Conservation (phyloP, 2,797 vertebrate genomes). For the Phataginus tricuspis region DNA sequence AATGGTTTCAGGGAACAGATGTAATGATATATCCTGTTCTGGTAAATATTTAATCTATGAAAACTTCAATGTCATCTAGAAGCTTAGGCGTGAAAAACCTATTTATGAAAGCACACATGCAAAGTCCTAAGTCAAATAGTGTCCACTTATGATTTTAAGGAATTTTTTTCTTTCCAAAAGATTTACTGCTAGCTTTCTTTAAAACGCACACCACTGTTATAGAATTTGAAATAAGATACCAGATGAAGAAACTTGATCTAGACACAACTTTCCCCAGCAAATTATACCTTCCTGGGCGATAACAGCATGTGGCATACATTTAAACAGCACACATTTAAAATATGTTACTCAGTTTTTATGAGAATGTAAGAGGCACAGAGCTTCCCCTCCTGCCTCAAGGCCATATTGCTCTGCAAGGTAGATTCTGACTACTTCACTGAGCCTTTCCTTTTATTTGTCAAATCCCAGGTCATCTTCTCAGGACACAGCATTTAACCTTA, state of each 20-base stretch:
- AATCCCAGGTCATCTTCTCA: neutral
- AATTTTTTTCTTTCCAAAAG: conserved; percentile 25
- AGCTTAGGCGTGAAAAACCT: neutral
- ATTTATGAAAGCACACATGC: neutral
- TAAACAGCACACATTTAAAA: neutral
- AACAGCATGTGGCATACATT: neutral
- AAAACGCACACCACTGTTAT: neutral
- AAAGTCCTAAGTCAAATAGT: conserved; percentile 34
- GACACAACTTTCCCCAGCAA: neutral
- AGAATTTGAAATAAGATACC: conserved; percentile 2
- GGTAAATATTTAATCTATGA: neutral
- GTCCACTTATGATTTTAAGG: neutral
- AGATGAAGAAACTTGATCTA: neutral
- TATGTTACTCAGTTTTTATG: neutral
- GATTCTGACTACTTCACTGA: neutral
- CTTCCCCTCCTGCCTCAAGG: neutral
- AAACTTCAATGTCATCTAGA: conserved; percentile 45
- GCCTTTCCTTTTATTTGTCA: neutral
- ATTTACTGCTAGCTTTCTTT: neutral
- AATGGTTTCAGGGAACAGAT: conserved; percentile 39
- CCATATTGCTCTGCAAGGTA: neutral
- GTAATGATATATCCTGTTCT: neutral
- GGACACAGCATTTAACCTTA: neutral
- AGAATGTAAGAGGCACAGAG: neutral
- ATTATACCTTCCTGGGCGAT: neutral